A percentile compares a stretch with the other conserved stretches of the same genome.
phyloP scores from a whole-genome alignment of 2,797 vertebrate genomes.

The Cygnus olor region DNA sequence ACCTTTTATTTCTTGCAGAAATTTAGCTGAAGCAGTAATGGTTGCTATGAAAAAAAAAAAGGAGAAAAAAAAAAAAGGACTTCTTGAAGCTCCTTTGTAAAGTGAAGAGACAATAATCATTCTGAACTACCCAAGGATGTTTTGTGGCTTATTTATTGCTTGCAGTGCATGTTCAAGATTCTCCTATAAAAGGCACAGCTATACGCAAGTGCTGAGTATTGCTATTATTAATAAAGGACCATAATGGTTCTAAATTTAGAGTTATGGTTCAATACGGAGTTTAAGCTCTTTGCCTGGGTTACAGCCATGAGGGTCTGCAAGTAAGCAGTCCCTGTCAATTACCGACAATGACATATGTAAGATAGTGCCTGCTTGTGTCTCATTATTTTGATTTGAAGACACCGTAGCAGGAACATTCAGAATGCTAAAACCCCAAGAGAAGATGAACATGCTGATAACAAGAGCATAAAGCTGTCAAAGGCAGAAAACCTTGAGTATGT shows the following conservation, averaged over 20 bases:
- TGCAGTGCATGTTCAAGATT: background rate
- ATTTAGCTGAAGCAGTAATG: background rate
- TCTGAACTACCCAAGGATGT: background rate
- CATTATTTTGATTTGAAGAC: constrained; percentile 64
- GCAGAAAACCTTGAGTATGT: constrained; percentile 7
- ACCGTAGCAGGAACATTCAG: background rate
- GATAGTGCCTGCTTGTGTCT: constrained; percentile 13
- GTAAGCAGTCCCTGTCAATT: constrained; percentile 27
- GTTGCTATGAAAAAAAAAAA: background rate
- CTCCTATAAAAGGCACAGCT: background rate
- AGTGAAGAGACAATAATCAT: background rate
- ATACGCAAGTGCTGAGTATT: background rate
- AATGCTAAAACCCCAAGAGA: constrained; percentile 58
- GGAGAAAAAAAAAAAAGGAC: background rate
- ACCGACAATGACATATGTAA: background rate
- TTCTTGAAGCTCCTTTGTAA: background rate
- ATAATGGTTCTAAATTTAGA: constrained; percentile 39
- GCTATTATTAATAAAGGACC: constrained; percentile 36
- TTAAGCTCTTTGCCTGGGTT: constrained; percentile 29
- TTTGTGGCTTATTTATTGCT: constrained; percentile 35
- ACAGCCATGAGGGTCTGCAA: background rate
- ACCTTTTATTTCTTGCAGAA: background rate
- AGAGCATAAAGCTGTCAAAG: constrained; percentile 53
- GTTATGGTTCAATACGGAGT: constrained; percentile 8
- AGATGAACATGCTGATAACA: constrained; percentile 48